Evolutionary conservation across 2,113 vertebrate species (phyloP).

Genomic region (Hippocampus comes): DNA sequence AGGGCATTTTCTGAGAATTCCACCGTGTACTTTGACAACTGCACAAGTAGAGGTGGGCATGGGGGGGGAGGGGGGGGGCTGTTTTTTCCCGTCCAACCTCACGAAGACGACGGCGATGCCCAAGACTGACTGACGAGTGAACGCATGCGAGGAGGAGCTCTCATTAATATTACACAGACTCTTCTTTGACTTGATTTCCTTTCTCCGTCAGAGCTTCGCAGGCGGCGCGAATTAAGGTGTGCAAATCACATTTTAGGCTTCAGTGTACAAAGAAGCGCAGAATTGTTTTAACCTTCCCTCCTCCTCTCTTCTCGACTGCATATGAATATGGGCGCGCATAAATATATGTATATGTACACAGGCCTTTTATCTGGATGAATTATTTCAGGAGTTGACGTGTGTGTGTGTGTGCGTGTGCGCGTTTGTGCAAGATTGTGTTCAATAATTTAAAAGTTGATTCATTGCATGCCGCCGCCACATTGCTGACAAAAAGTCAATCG

Average conservation of each 20-base stretch:
- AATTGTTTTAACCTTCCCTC: constrained; percentile 53
- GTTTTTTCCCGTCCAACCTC: neutral
- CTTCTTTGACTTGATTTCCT: constrained; percentile 72
- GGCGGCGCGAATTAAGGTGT: constrained; percentile 70
- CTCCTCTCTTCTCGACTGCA: constrained; percentile 28
- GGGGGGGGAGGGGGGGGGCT: too few relatives aligned
- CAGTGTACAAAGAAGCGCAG: constrained; percentile 57
- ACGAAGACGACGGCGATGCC: neutral
- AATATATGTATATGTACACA: constrained; percentile 12
- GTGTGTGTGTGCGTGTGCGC: neutral
- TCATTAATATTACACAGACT: constrained; percentile 73
- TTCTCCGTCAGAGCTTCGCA: constrained; percentile 65
- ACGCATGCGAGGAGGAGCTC: constrained; percentile 56
- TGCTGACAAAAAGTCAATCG: neutral
- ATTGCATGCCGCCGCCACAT: neutral
- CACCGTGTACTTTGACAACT: neutral
- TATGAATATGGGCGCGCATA: constrained; percentile 2
- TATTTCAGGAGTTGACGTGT: constrained; percentile 3
- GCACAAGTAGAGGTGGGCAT: neutral
- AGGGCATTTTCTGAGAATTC: constrained; percentile 1
- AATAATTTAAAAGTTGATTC: constrained; percentile 5
- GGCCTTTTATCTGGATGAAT: constrained; percentile 10
- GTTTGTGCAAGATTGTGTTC: neutral
- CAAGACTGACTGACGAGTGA: constrained; percentile 15
- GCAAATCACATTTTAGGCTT: constrained; percentile 75